Conservation (phyloP, 2,888 invertebrate species). For the Plusia festucae region DNA sequence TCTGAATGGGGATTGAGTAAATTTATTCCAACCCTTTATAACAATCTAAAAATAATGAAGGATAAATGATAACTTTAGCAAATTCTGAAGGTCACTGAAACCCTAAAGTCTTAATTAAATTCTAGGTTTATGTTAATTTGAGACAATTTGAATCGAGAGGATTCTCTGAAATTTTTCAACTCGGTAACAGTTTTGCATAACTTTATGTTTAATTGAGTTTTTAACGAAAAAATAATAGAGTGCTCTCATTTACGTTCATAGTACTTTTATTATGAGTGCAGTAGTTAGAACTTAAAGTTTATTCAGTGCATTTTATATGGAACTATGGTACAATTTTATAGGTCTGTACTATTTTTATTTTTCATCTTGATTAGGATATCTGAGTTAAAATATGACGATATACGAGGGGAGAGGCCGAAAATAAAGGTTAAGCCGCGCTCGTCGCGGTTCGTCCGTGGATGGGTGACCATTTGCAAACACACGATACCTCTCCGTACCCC, state of each 20-base stretch:
- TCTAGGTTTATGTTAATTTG: conserved; percentile 57
- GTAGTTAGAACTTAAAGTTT: neutral
- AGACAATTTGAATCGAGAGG: conserved; percentile 45
- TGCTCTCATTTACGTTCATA: conserved; percentile 18
- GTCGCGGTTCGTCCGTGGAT: too few species aligned
- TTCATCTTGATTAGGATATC: too few species aligned
- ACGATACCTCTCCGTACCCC: too few species aligned
- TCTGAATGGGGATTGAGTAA: neutral
- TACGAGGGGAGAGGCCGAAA: too few species aligned
- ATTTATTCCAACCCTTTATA: conserved; percentile 17
- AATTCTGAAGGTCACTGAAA: conserved; percentile 36
- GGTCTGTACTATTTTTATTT: too few species aligned
- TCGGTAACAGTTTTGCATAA: conserved; percentile 43
- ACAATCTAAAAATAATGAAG: conserved; percentile 32
- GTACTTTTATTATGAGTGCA: neutral
- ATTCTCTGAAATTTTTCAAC: conserved; percentile 39
- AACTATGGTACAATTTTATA: neutral
- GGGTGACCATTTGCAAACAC: too few species aligned
- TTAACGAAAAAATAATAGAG: conserved; percentile 18
- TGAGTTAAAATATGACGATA: too few species aligned
- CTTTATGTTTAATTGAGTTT: conserved; percentile 43
- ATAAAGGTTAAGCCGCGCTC: too few species aligned
- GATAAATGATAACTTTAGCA: conserved; percentile 13
- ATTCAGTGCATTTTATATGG: neutral
- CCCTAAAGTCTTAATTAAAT: conserved; percentile 55